A percentile compares a stretch with the other conserved stretches of the same genome.
Conservation (phyloP, 2,797 vertebrate species). For the Silurus lanzhouensis region DNA sequence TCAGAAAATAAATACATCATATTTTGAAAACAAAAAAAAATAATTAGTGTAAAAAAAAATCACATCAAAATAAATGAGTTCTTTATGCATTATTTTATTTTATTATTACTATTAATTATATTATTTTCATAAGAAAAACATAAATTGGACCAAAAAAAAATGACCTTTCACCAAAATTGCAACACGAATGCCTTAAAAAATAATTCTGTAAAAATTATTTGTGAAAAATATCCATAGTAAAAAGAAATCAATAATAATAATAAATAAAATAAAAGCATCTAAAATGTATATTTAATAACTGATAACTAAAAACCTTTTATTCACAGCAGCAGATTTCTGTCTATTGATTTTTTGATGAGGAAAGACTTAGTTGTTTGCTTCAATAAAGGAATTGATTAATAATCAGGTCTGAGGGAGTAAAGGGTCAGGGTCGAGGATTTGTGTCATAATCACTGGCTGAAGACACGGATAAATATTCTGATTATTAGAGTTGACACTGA, state of each 20-base stretch:
- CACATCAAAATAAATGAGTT: not conserved
- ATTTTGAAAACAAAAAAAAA: not conserved
- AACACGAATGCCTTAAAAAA: not conserved
- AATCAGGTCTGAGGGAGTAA: not conserved
- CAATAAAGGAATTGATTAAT: not conserved
- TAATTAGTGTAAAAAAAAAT: not conserved
- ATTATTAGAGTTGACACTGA: not conserved
- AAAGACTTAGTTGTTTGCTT: not conserved
- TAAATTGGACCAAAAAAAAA: no score
- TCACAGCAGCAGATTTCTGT: not conserved
- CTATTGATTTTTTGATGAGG: not conserved
- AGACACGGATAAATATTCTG: not conserved
- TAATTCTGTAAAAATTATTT: not conserved
- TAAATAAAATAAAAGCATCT: not conserved
- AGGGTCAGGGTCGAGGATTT: not conserved
- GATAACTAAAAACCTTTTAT: not conserved
- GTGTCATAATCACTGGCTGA: not conserved
- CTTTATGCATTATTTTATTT: no score
- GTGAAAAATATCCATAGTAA: not conserved
- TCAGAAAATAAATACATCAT: not conserved
- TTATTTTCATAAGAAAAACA: no score
- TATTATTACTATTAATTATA: no score
- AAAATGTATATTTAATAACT: not conserved
- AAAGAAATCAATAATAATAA: not conserved
- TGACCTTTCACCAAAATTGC: no score